These are phyloP conservation scores for Prunella himalayana DNA, from an alignment of 2,113 vertebrate species.

Conservation along the genomic window DNA sequence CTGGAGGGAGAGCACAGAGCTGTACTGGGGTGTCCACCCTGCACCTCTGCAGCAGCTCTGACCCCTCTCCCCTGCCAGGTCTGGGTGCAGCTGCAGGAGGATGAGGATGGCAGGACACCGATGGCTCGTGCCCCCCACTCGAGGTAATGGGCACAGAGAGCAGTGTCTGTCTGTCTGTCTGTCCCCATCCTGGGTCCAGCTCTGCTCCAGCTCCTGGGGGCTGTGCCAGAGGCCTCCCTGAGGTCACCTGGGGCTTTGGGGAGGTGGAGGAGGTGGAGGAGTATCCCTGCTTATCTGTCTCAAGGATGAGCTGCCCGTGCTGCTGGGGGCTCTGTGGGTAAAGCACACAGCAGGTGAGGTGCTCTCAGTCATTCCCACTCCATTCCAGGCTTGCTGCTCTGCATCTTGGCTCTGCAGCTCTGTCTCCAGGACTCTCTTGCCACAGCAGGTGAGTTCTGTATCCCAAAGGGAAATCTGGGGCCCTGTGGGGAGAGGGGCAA, in stretches of 20 bases:
- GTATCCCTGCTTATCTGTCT: not conserved
- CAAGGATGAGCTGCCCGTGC: fast-evolving
- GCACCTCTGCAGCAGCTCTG: not conserved
- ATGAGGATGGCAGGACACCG: not conserved
- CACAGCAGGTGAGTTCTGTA: constrained; percentile 19
- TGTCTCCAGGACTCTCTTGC: not conserved
- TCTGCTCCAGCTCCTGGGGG: not conserved
- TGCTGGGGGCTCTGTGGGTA: not conserved
- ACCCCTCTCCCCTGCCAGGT: not conserved
- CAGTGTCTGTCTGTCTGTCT: fast-evolving
- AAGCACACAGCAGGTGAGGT: fast-evolving
- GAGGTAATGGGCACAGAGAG: not conserved
- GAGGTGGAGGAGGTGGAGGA: no score
- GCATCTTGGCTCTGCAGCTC: not conserved
- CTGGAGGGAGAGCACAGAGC: not conserved
- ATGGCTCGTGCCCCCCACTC: fast-evolving
- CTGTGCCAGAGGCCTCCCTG: not conserved
- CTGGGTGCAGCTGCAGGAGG: not conserved
- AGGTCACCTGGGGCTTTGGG: not conserved
- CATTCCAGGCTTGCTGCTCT: constrained; percentile 44
- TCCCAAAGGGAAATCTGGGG: not conserved
- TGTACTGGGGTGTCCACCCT: not conserved
- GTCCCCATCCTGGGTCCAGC: fast-evolving
- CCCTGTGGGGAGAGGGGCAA: fast-evolving
- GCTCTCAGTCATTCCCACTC: not conserved